Base-by-base conservation (phyloP, 2,888 invertebrate species). In the Zygothrica quintamaculata region DNA sequence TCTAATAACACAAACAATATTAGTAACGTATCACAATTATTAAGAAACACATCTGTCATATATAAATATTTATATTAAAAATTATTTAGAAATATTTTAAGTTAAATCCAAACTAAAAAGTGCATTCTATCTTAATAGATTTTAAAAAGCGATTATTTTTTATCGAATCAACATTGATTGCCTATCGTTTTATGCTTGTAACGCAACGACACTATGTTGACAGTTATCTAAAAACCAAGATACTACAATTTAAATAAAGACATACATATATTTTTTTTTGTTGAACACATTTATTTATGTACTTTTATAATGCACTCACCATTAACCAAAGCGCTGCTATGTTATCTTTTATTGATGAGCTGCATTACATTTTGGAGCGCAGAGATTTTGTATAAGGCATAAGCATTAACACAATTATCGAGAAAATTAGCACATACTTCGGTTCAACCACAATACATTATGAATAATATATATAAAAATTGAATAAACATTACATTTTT, bases 381-480 rank as follows among this genome's bases (percentile, higher is more conserved):
- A 48, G 37, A 29, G 22, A 31, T 33, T 37, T 33, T 42, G 13
- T 48, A 25, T 44, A 39, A 47, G 34, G 39, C 31, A 57, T 3
- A 48, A 50, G 39, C 33, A 25, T 39, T 40, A 44, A 40, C 48
- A 52, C 42, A 15, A 34, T 31, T 11, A 26, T 26, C 31, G 9
- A 47, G 33, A 16, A 16, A 12, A 34, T 50, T 29, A 56, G 50
- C 29, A 42, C 40, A 48, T 43, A 64, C 43, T 53, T 47, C 36
- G 43, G 3, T 26, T 59, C 29, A 60, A 42, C 36, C 44, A 51
- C 44, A 76, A 58, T 76, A 68, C 66, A 61, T 62, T 43, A 50
- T 61, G 60, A 39, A 37, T 61, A 58, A 47, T 59, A 61, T 70
- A 39, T 65, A 58, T 44, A 68, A 66, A 67, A 79, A 57, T 42